Evolutionary conservation across 2,797 vertebrate species (phyloP).

Genomic region (Oreochromis grahami): DNA sequence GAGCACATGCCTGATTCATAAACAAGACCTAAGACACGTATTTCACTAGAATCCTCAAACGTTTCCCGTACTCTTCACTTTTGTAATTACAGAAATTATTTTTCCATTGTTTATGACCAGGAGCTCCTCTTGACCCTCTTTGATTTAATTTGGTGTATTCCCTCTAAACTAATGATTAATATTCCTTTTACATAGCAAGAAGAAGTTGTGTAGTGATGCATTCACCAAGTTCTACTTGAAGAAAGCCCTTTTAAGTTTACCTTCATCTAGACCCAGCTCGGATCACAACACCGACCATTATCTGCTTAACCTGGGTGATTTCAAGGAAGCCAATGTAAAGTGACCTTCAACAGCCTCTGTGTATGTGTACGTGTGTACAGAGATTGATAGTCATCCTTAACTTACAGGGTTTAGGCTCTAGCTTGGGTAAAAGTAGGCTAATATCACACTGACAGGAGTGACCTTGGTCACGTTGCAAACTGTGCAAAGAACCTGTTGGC

Average conservation of each 20-base stretch:
- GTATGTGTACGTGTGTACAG: neutral
- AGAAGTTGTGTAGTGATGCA: neutral
- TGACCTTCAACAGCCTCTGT: neutral
- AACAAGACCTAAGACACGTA: neutral
- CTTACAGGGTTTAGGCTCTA: constrained; percentile 43
- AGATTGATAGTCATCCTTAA: constrained; percentile 17
- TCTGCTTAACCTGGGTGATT: constrained; percentile 32
- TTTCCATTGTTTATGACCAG: neutral
- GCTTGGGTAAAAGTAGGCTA: constrained; percentile 41
- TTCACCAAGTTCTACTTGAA: neutral
- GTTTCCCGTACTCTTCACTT: neutral
- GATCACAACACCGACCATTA: constrained; percentile 16
- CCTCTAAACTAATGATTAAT: neutral
- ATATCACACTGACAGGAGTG: constrained; percentile 30
- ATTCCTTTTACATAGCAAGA: neutral
- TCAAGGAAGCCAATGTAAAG: neutral
- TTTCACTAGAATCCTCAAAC: neutral
- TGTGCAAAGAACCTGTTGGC: constrained; percentile 42
- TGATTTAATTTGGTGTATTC: neutral
- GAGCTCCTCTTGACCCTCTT: neutral
- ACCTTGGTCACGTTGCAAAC: constrained; percentile 32
- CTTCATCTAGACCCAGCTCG: neutral
- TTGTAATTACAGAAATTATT: neutral
- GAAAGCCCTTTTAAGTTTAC: neutral
- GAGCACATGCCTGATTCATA: neutral